Conservation (phyloP, 2,113 vertebrate genomes). For the Malurus cyaneus region DNA sequence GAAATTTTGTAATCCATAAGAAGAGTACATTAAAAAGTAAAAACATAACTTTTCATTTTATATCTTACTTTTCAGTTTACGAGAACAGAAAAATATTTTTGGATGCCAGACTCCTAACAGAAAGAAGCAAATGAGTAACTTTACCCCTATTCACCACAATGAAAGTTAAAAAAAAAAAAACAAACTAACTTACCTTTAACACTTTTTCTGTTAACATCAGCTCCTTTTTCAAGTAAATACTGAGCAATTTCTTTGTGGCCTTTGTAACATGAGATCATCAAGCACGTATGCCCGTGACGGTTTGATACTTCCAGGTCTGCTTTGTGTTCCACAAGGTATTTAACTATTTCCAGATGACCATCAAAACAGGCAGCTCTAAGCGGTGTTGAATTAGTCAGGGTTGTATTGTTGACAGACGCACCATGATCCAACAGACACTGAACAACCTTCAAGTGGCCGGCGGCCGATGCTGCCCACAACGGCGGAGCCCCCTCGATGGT, state of each 20-base stretch:
- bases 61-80: neutral
- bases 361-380: constrained; percentile 96
- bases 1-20: neutral
- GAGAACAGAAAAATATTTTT: neutral
- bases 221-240: constrained; percentile 95
- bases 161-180: neutral
- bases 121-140: neutral
- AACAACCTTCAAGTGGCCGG: constrained; percentile 94
- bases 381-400: constrained; percentile 93
- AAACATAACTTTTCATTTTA: neutral
- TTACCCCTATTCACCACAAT: neutral
- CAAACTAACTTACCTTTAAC: constrained; percentile 85
- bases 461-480: constrained; percentile 94
- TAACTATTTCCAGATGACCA: constrained; percentile 95
- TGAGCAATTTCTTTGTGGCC: constrained; percentile 97
- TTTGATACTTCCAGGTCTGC: constrained; percentile 98
- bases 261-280: constrained; percentile 99
- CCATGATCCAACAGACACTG: constrained; percentile 93
- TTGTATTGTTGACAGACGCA: constrained; percentile 96
- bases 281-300: constrained; percentile 94
- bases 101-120: neutral
- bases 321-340: constrained; percentile 94
- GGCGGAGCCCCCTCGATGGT: constrained; percentile 96
- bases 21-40: neutral
- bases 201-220: constrained; percentile 97